Base-by-base conservation (phyloP, 2,888 invertebrate genomes). In the Rugalucina vietnamica region DNA sequence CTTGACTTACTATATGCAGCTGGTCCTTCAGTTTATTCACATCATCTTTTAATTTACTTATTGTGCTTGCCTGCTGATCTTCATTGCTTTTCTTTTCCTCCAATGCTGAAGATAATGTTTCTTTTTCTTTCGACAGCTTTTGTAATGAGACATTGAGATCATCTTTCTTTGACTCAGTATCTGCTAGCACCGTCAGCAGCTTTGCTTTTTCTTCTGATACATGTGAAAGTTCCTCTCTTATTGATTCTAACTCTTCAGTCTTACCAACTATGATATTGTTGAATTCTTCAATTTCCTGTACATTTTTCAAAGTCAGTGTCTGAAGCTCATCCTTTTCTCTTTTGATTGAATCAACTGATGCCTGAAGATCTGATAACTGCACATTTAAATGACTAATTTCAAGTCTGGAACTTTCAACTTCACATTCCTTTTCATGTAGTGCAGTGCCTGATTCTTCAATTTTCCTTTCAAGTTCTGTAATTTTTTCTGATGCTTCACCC, bases 211-310 rank as follows among this genome's bases (percentile, higher is more conserved):
- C 39, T 54, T 74, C 54, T 36, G 32, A 36, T 60, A 79, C 18
- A 75, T 73, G 27, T 21, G 32, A 24, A 24, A 80, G 57, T 75
- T 80, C 78, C 34, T 73, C 14, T 69, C 65, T 57, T 36, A 72
- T 24, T 69, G 49, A 60, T 43, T 76, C 81, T 54, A 76, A 21
- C 39, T 36, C 37, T 29, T 70, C 49, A 57, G 73, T 74, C 39
- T 70, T 71, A 37, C 71, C 73, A 49, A 36, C 34, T 21, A 72
- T 57, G n/a, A 43, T 72, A 21, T 36, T 69, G 21, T 32, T 65
- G 2, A 83, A 60, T 50, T 73, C 60, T 50, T 60, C 75, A 69
- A 70, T 50, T 18, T 77, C 71, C 21, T 79, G 72, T 60, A 74
- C 12, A 43, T 81, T n/a, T 54, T 80, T 74, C n/a, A 69, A 29